A percentile compares a stretch with the other conserved stretches of the same genome.
Evolutionary conservation across 2,888 invertebrate species (phyloP).

Genomic region (Diarsia dahlii): DNA sequence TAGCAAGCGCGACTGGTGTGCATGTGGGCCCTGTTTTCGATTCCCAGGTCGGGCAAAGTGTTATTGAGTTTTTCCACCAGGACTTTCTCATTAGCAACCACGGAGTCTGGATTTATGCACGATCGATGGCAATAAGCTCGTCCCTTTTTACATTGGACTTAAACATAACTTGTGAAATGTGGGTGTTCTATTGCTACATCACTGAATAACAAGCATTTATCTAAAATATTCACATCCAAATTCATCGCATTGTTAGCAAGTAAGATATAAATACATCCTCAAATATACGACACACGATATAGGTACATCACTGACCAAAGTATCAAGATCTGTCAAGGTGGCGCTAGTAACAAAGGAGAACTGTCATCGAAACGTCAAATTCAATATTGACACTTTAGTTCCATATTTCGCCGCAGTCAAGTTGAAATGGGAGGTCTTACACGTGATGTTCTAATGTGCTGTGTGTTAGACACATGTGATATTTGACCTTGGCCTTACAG

Average conservation of each 20-base stretch:
- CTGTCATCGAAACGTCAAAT: constrained; percentile 14
- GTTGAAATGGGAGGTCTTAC: not conserved
- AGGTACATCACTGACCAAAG: constrained; percentile 1
- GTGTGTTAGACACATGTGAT: constrained; percentile 13
- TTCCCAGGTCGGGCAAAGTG: not conserved
- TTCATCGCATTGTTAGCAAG: constrained; percentile 6
- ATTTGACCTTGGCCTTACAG: constrained; percentile 28
- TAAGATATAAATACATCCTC: constrained; percentile 2
- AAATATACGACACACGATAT: constrained; percentile 23
- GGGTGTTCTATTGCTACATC: not conserved
- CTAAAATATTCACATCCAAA: constrained; percentile 3
- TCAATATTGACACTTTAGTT: constrained; percentile 23
- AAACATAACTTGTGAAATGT: too few relatives aligned
- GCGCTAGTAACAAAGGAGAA: constrained; percentile 9
- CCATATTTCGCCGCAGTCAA: constrained; percentile 17
- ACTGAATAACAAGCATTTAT: not conserved
- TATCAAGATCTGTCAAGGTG: not conserved
- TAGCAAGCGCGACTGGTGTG: not conserved
- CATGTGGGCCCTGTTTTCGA: not conserved
- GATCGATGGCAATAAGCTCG: too few relatives aligned
- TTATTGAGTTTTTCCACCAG: not conserved
- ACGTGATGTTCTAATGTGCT: constrained; percentile 29
- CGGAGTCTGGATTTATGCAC: too few relatives aligned
- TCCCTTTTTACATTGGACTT: too few relatives aligned
- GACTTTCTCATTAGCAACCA: too few relatives aligned